Evolutionary conservation across 2,113 vertebrate genomes (phyloP).

Genomic region (Saimiri boliviensis): DNA sequence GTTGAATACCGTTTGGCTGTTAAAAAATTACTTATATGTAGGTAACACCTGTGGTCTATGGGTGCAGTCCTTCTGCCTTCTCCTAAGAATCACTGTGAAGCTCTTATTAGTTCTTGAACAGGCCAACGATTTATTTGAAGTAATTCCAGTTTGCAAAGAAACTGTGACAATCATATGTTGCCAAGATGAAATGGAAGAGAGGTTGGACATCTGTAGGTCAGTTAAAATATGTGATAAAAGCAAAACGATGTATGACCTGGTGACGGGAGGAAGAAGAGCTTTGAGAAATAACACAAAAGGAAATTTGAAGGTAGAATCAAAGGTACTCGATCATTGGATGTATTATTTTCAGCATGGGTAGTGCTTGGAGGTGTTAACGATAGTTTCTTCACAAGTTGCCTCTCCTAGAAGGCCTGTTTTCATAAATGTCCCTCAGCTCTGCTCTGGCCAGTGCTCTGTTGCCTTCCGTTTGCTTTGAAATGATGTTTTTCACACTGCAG

Average conservation of each 20-base stretch:
- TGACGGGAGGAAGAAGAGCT: background rate
- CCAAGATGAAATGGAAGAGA: background rate
- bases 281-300: background rate
- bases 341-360: background rate
- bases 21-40: background rate
- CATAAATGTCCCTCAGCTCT: background rate
- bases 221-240: background rate
- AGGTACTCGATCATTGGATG: background rate
- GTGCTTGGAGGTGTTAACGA: background rate
- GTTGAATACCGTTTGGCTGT: background rate
- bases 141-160: background rate
- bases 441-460: background rate
- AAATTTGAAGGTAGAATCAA: background rate
- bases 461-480: background rate
- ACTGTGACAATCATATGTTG: background rate
- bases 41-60: background rate
- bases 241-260: background rate
- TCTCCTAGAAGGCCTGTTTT: background rate
- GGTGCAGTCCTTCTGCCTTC: background rate
- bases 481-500: background rate
- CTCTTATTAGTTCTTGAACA: background rate
- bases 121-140: background rate
- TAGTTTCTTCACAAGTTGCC: background rate
- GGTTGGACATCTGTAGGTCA: background rate
- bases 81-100: background rate